Evolutionary conservation across 2,888 invertebrate genomes (phyloP).

Genomic region (Tinea pellionella): DNA sequence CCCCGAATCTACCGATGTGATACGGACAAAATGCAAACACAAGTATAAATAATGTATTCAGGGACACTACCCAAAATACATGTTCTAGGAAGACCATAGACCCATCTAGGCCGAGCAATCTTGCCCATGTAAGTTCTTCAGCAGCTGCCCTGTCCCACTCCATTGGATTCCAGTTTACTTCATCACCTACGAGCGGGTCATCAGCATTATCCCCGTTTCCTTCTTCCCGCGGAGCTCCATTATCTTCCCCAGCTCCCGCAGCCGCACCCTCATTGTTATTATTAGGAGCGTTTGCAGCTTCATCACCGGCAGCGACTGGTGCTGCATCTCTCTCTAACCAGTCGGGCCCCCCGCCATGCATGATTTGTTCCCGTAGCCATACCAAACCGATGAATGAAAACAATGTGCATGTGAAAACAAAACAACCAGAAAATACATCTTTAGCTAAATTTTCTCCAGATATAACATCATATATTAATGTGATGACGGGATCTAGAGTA

Average conservation of each 20-base stretch:
- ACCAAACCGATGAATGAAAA: slow-evolving; percentile 97
- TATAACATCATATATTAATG: slow-evolving; percentile 90
- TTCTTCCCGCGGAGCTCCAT: slow-evolving; percentile 42
- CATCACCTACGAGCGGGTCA: slow-evolving; percentile 75
- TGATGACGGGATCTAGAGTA: slow-evolving; percentile 86
- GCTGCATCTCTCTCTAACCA: slow-evolving; percentile 86
- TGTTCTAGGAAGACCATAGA: slow-evolving; percentile 97
- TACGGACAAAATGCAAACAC: slow-evolving; percentile 98
- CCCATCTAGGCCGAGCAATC: slow-evolving; percentile 94
- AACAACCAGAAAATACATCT: slow-evolving; percentile 96
- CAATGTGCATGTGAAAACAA: slow-evolving; percentile 95
- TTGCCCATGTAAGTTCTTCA: slow-evolving; percentile 98
- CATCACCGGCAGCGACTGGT: slow-evolving; percentile 60
- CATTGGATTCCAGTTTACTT: slow-evolving; percentile 97
- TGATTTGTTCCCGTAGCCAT: slow-evolving; percentile 97
- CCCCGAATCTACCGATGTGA: slow-evolving; percentile 90
- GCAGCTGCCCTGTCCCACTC: slow-evolving; percentile 98
- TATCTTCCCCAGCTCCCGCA: slow-evolving; percentile 45
- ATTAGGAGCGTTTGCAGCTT: slow-evolving; percentile 43
- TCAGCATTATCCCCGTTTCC: slow-evolving; percentile 48
- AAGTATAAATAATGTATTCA: slow-evolving; percentile 96
- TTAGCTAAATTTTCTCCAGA: slow-evolving; percentile 93
- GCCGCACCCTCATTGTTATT: slow-evolving; percentile 59
- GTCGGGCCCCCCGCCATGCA: slow-evolving; percentile 97
- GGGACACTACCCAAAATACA: slow-evolving; percentile 98